Percentiles rank a stretch among this genome's conserved stretches.
Conservation (phyloP, 2,888 invertebrate species). For the Stictocephala bisonia region DNA sequence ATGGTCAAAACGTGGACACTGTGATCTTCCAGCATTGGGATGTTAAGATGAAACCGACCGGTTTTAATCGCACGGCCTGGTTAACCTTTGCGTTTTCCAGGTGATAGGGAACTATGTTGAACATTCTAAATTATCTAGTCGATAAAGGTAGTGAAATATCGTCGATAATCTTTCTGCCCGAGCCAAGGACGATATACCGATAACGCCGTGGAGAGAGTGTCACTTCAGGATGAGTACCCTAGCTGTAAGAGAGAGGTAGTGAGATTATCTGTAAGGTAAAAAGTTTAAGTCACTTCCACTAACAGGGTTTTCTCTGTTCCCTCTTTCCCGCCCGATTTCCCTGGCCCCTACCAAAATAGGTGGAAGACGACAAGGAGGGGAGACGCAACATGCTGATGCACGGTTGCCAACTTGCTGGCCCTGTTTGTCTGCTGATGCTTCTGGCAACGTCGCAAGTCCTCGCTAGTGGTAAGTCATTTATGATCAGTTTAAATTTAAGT, state of each 20-base stretch:
- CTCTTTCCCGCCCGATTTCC: slow-evolving; percentile 3
- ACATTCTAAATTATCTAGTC: slow-evolving; percentile 23
- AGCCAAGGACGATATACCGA: slow-evolving; percentile 21
- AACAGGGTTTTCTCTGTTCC: slow-evolving; percentile 26
- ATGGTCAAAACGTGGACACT: too few relatives aligned
- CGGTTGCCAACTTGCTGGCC: slow-evolving; percentile 36
- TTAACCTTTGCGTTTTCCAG: too few relatives aligned
- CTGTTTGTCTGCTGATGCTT: slow-evolving; percentile 3
- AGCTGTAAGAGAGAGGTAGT: background rate
- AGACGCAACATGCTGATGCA: slow-evolving; percentile 41
- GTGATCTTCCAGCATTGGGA: too few relatives aligned
- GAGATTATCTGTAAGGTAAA: background rate
- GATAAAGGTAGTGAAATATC: slow-evolving; percentile 25
- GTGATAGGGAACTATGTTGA: slow-evolving; percentile 29
- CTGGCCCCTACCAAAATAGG: slow-evolving; percentile 26
- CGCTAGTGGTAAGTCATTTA: slow-evolving; percentile 39
- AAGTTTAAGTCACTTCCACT: background rate
- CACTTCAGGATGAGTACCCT: background rate
- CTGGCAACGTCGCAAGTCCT: slow-evolving; percentile 40
- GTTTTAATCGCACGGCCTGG: too few relatives aligned
- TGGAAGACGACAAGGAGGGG: slow-evolving; percentile 3
- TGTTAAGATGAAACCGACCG: too few relatives aligned
- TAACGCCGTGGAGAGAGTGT: too few relatives aligned
- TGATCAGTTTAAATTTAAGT: slow-evolving; percentile 24
- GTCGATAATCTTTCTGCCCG: slow-evolving; percentile 28